Base-by-base conservation (phyloP, 2,113 vertebrate species). In the Cromileptes altivelis region DNA sequence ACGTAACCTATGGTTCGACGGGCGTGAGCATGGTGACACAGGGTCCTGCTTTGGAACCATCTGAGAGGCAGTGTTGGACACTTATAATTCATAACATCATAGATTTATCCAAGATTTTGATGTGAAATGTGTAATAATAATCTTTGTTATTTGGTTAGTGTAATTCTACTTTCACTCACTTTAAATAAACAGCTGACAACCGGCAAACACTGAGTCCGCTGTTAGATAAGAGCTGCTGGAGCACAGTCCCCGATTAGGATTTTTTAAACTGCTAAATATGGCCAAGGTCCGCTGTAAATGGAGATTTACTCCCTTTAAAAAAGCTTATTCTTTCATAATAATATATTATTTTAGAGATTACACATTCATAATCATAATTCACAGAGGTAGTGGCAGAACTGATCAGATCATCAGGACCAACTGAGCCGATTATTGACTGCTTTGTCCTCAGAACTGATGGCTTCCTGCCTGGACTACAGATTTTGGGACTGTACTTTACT, bases 301-400 rank as follows among this genome's bases (percentile, higher is more conserved):
- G 84, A 85, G 87, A 73, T 90, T 88, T 85, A 60, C 53, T 76
- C 60, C 0, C 3, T 80, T 83, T 81, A 2, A 78, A 85, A 83
- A 84, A 63, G 88, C 73, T 86, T 88, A 80, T 78, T 87, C 61
- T 80, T 42, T 58, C 62, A 70, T 72, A 87, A 92, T 77, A 77
- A 82, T 85, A 53, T 23, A 81, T 82, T 84, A 75, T 81, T 82
- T 88, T 45, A 70, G 47, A 87, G 83, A 89, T 90, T 72, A 82
- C 19, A 62, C 21, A 1, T 61, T 77, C 50, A 80, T 89, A 88
- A 91, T 89, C 90, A 90, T 91, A 93, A 90, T 82, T 93, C 85
- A 91, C 80, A 80, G 81, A 61, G 40, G 88, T 81, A 88, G 77
- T 84, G 77, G 80, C 73, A 81, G 77, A 86, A 87, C 82, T 78